phyloP scores from a whole-genome alignment of 2,113 vertebrate genomes.

The Ondatra zibethicus region DNA sequence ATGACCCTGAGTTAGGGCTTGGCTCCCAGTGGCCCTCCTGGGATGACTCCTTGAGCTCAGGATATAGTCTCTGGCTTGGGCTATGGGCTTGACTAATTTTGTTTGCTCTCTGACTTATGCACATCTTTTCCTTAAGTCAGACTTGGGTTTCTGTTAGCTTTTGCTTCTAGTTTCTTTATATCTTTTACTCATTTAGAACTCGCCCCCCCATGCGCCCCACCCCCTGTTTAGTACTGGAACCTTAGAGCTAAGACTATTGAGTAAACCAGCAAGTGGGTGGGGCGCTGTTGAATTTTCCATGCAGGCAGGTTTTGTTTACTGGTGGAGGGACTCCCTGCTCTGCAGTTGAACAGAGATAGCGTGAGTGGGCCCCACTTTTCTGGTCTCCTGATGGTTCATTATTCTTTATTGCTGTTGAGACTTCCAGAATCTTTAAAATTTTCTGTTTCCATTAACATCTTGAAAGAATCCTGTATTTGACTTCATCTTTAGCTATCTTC shows the following conservation, averaged over 20 bases:
- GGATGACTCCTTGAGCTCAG: constrained; percentile 60
- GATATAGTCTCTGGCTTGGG: not conserved
- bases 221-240: not conserved
- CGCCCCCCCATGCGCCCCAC: not conserved
- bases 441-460: not conserved
- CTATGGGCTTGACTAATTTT: constrained; percentile 43
- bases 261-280: not conserved
- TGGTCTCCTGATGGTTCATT: not conserved
- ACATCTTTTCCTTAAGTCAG: not conserved
- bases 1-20: constrained; percentile 51
- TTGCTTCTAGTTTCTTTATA: constrained; percentile 36
- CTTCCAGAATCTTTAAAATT: constrained; percentile 18
- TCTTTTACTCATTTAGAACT: constrained; percentile 5
- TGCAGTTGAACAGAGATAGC: not conserved
- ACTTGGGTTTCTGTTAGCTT: not conserved
- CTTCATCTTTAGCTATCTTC: constrained; percentile 4
- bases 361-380: not conserved
- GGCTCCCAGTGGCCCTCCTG: constrained; percentile 69
- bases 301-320: not conserved
- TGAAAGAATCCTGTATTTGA: constrained; percentile 33
- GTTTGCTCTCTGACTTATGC: not conserved
- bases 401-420: not conserved
- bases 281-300: not conserved
- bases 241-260: not conserved
- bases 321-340: not conserved